Conservation (phyloP, 2,113 vertebrate species). For the Pseudorectes ferrugineus region DNA sequence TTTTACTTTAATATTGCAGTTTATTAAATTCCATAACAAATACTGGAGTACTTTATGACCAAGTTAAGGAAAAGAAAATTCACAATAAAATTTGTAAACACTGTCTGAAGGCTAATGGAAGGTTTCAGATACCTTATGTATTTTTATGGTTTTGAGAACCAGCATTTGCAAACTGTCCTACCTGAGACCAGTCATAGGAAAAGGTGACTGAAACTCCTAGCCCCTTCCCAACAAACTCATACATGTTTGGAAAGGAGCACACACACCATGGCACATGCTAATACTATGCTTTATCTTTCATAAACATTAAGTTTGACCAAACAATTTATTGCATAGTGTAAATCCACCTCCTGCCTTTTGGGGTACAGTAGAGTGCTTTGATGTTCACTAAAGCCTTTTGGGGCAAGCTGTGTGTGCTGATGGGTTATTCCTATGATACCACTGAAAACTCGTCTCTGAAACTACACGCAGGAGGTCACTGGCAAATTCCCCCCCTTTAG, state of each 20-base stretch:
- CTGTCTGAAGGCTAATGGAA: background rate
- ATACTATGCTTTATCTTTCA: background rate
- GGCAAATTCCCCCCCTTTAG: background rate
- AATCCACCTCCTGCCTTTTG: background rate
- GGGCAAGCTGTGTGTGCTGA: background rate
- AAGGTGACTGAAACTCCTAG: background rate
- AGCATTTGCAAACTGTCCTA: background rate
- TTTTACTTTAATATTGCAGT: background rate
- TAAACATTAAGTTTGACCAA: background rate
- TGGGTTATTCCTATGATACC: background rate
- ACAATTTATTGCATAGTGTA: background rate
- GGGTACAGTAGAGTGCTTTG: background rate
- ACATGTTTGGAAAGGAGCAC: background rate
- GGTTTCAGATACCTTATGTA: background rate
- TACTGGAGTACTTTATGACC: background rate
- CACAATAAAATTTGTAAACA: background rate
- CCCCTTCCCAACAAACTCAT: background rate
- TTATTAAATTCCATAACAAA: background rate
- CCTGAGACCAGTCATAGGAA: background rate
- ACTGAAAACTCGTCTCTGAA: background rate
- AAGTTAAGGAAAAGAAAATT: background rate
- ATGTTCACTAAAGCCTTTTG: background rate
- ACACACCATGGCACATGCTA: rapidly evolving
- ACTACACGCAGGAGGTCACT: background rate
- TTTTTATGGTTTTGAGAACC: background rate